Conservation (phyloP, 1,140 invertebrate genomes). For the Bombus fervidus region DNA sequence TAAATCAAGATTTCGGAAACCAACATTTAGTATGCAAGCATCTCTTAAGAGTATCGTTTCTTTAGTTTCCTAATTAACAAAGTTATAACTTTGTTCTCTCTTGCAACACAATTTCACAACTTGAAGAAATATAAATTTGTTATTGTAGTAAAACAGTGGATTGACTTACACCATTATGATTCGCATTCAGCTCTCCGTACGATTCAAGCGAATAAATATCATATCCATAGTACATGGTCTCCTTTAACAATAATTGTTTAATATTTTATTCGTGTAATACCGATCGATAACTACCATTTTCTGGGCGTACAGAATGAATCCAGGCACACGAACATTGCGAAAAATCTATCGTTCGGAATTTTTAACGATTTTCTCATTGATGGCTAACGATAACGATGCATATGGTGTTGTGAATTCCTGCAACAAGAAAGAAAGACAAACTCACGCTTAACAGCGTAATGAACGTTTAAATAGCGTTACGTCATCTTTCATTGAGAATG, state of each 20-base stretch:
- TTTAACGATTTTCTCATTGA: conserved; percentile 34
- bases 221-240: not conserved
- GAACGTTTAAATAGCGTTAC: not conserved
- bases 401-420: not conserved
- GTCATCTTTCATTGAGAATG: not conserved
- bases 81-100: not conserved
- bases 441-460: not conserved
- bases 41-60: not conserved
- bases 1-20: too few species aligned
- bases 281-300: not conserved
- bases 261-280: not conserved
- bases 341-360: conserved; percentile 27
- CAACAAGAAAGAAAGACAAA: not conserved
- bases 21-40: not conserved
- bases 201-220: not conserved
- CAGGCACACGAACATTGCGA: not conserved
- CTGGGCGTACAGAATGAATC: not conserved
- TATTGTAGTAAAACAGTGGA: too few species aligned
- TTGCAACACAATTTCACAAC: not conserved
- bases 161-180: too few species aligned
- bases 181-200: too few species aligned
- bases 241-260: not conserved
- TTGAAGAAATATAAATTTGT: too few species aligned
- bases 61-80: not conserved
- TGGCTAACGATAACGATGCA: conserved; percentile 10